Evolutionary conservation across 2,797 vertebrate genomes (phyloP).

Genomic region (Hapalemur alaotrensis): DNA sequence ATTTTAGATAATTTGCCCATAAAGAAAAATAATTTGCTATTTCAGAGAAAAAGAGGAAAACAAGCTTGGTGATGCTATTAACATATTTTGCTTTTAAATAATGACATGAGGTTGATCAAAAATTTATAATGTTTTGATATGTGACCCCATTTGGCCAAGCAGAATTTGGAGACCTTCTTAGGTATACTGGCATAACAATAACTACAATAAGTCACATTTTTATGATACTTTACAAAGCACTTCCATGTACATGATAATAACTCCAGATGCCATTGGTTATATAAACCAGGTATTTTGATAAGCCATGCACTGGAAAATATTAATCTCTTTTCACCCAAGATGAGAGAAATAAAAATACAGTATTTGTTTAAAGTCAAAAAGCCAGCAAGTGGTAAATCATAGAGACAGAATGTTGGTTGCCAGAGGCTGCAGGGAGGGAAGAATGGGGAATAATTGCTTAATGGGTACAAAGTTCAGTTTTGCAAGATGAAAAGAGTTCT

Average conservation of each 20-base stretch:
- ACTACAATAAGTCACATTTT: not conserved
- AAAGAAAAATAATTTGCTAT: not conserved
- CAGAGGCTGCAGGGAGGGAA: not conserved
- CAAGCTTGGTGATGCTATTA: not conserved
- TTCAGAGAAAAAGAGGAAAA: constrained; percentile 9
- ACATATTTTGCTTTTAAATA: constrained; percentile 32
- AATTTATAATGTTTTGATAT: constrained; percentile 5
- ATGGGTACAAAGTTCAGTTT: not conserved
- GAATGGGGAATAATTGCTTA: not conserved
- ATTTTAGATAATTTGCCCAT: not conserved
- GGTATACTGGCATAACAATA: not conserved
- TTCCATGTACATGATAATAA: not conserved
- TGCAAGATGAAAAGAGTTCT: not conserved
- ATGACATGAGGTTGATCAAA: not conserved
- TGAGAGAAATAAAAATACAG: not conserved
- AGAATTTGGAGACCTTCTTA: not conserved
- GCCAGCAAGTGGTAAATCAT: not conserved
- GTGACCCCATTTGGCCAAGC: not conserved
- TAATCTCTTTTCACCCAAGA: not conserved
- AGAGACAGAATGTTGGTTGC: not conserved
- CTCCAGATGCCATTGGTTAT: not conserved
- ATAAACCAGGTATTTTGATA: constrained; percentile 30
- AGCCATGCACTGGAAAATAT: not conserved
- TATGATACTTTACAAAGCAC: not conserved
- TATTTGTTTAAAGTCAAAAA: constrained; percentile 5